Evolutionary conservation across 2,888 invertebrate species (phyloP).

Genomic region (Phyllotreta cruciferae): DNA sequence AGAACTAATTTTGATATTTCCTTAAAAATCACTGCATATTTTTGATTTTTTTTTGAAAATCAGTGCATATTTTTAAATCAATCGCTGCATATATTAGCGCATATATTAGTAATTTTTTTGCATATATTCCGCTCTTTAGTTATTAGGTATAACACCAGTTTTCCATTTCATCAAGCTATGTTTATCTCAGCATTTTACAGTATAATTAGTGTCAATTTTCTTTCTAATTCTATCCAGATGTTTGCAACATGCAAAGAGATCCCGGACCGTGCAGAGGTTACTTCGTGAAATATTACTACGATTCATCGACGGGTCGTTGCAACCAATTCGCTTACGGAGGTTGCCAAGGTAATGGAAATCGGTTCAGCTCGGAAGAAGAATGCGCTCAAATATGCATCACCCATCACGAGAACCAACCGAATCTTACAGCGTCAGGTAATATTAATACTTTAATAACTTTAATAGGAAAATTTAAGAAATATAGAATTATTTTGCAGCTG

Average conservation of each 20-base stretch:
- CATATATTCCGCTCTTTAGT: too few relatives aligned
- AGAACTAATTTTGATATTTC: too few relatives aligned
- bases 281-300: conserved; percentile 75
- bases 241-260: conserved; percentile 72
- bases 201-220: too few relatives aligned
- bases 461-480: neutral
- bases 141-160: too few relatives aligned
- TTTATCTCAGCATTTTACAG: too few relatives aligned
- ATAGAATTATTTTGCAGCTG: neutral
- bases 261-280: conserved; percentile 75
- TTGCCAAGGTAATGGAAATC: conserved; percentile 84
- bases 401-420: conserved; percentile 64
- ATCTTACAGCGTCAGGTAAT: conserved; percentile 52
- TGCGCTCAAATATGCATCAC: conserved; percentile 76
- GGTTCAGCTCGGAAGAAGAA: conserved; percentile 77
- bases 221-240: conserved; percentile 64
- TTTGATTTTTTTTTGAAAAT: too few relatives aligned
- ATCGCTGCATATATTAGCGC: too few relatives aligned
- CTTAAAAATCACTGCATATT: too few relatives aligned
- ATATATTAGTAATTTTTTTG: too few relatives aligned
- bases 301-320: conserved; percentile 68
- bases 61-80: too few relatives aligned
- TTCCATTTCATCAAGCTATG: too few relatives aligned
- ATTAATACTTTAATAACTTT: conserved; percentile 11
- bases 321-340: conserved; percentile 79